Evolutionary conservation across 1,140 invertebrate species (phyloP).

Genomic region (Drosophila pectinifera): DNA sequence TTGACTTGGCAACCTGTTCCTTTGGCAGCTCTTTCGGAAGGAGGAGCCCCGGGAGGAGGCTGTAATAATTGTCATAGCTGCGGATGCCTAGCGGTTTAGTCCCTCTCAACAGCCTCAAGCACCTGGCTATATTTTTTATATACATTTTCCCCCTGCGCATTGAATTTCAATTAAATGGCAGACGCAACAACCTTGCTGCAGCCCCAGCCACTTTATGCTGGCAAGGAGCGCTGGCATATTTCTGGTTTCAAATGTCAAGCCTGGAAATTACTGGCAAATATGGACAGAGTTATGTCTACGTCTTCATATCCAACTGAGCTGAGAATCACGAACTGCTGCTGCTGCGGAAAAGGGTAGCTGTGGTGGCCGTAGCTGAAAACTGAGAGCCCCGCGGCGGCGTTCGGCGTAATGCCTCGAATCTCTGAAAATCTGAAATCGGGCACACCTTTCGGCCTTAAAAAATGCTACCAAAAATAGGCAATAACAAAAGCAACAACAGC

Average conservation of each 20-base stretch:
- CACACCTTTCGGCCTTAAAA: slow-evolving; percentile 63
- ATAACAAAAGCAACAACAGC: slow-evolving; percentile 16
- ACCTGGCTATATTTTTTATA: background rate
- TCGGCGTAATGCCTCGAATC: slow-evolving; percentile 53
- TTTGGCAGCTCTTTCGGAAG: slow-evolving; percentile 22
- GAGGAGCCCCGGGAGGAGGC: slow-evolving; percentile 18
- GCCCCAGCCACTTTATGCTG: slow-evolving; percentile 25
- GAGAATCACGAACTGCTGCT: slow-evolving; percentile 1
- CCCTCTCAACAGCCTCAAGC: background rate
- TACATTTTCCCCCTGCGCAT: slow-evolving; percentile 46
- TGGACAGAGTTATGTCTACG: slow-evolving; percentile 49
- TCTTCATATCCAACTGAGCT: slow-evolving; percentile 35
- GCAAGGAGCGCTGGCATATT: slow-evolving; percentile 37
- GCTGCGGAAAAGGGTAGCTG: slow-evolving; percentile 20
- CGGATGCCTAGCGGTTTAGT: slow-evolving; percentile 60
- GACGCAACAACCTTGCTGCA: slow-evolving; percentile 37
- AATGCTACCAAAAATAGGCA: slow-evolving; percentile 71
- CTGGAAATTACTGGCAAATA: slow-evolving; percentile 47
- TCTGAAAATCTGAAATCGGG: slow-evolving; percentile 47
- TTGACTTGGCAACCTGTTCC: slow-evolving; percentile 52
- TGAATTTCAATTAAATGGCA: slow-evolving; percentile 78
- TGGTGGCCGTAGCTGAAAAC: background rate
- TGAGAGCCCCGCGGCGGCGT: slow-evolving; percentile 45
- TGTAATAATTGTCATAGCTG: slow-evolving; percentile 71
- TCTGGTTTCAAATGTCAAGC: slow-evolving; percentile 77